Base-by-base conservation (phyloP, 2,113 vertebrate genomes). In the Lipophrys pholis region DNA sequence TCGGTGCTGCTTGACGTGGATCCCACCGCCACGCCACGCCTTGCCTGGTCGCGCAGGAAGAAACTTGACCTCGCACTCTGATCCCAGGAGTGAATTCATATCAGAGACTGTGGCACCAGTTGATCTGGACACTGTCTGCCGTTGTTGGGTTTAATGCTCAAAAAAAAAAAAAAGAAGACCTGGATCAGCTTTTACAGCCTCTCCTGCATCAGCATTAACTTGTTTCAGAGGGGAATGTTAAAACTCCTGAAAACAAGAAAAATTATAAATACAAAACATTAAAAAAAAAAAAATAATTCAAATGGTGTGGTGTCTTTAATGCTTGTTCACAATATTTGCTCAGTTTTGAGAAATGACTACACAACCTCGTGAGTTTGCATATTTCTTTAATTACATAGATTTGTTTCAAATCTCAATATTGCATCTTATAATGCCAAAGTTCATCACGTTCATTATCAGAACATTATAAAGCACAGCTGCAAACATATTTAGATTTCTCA, bases 241-340 rank as follows among this genome's bases (percentile, higher is more conserved):
- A 40, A 78, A 73, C 60, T 84, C 69, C 75, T 17, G 5, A 62
- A 69, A 82, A 69, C 81, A 85, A 85, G 72, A 45, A 72, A 65
- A 80, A 78, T 87, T 81, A 70, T 75, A 85, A 89, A 90, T 89
- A 89, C 89, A 89, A 86, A 21, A 30, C 21, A 30, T 30, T 30
- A 30, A 30, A 30, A 30, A 30, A 53, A 71, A 80, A 62, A 79
- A 69, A 76, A 53, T 4, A 76, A 53, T 4, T 46, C 7, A 45
- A 0, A 61, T 5, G 11, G 40, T 1, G 1, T 36, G 0, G 8
- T 50, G 54, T 74, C 15, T 59, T 77, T 49, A 35, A 14, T 81
- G 74, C 64, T 10, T 40, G 12, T 38, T 38, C 36, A 30, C 21
- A 30, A 30, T 30, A 30, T 30, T 30, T 30, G 21, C 21, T 30